phyloP scores from a whole-genome alignment of 2,888 invertebrate genomes.

The Metalampra italica region DNA sequence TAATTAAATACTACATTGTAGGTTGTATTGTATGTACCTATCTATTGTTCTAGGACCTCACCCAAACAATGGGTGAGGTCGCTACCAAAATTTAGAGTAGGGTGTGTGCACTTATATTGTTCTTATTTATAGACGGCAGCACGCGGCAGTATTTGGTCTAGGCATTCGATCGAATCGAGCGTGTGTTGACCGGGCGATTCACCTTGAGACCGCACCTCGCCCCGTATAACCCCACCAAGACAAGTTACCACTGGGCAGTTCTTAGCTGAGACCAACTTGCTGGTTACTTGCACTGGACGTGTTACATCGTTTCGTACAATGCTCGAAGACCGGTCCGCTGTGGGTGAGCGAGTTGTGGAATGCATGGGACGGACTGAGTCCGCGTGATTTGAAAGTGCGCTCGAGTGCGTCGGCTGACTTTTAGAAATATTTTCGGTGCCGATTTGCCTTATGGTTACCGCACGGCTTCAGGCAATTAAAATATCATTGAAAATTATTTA shows the following conservation, averaged over 20 bases:
- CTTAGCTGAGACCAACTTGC: slow-evolving; percentile 33
- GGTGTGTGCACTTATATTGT: slow-evolving; percentile 32
- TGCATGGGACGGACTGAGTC: slow-evolving; percentile 66
- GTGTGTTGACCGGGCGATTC: slow-evolving; percentile 73
- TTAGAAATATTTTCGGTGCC: slow-evolving; percentile 33
- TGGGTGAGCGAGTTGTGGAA: slow-evolving; percentile 77
- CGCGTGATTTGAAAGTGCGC: slow-evolving; percentile 71
- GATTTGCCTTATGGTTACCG: slow-evolving; percentile 14
- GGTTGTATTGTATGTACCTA: slow-evolving; percentile 3
- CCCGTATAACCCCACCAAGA: slow-evolving; percentile 50
- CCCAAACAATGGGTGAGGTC: slow-evolving; percentile 36
- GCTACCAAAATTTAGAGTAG: slow-evolving; percentile 34
- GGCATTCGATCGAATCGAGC: slow-evolving; percentile 58
- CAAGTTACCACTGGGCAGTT: slow-evolving; percentile 34
- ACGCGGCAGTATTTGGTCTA: slow-evolving; percentile 69
- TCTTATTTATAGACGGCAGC: slow-evolving; percentile 45
- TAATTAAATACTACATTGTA: slow-evolving; percentile 3
- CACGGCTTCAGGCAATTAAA: not conserved
- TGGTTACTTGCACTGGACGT: slow-evolving; percentile 48
- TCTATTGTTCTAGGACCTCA: slow-evolving; percentile 26
- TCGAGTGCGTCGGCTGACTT: slow-evolving; percentile 47
- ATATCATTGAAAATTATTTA: no score
- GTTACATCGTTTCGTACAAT: slow-evolving; percentile 63
- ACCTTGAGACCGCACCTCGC: slow-evolving; percentile 72
- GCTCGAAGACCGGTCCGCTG: slow-evolving; percentile 73